Evolutionary conservation across 2,888 invertebrate species (phyloP).

Genomic region (Drosophila borborema): DNA sequence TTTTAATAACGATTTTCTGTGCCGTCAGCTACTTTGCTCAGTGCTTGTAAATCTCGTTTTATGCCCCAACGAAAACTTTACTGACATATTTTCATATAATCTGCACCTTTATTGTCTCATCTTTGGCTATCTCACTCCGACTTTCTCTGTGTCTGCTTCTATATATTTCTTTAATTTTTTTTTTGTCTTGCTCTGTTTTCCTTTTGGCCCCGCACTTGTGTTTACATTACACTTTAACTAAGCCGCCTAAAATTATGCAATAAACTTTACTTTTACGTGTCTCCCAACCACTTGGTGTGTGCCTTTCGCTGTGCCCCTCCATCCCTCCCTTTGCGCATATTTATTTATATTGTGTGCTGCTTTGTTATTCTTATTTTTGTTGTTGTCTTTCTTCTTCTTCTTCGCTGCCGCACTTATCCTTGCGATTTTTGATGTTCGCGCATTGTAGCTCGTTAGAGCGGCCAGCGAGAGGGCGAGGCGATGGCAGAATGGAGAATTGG

Average conservation of each 20-base stretch:
- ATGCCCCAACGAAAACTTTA: conserved; percentile 45
- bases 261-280: conserved; percentile 79
- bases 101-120: conserved; percentile 76
- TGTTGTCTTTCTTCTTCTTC: conserved; percentile 30
- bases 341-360: conserved; percentile 52
- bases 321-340: conserved; percentile 23
- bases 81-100: conserved; percentile 72
- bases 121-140: conserved; percentile 9
- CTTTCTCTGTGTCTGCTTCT: background rate
- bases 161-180: conserved; percentile 2
- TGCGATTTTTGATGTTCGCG: conserved; percentile 78
- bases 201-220: conserved; percentile 43
- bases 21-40: conserved; percentile 17
- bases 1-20: conserved; percentile 29
- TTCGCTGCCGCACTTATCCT: conserved; percentile 58
- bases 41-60: conserved; percentile 38
- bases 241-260: conserved; percentile 79
- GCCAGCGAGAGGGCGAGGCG: conserved; percentile 10
- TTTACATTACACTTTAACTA: conserved; percentile 79
- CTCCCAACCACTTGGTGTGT: conserved; percentile 53
- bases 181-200: conserved; percentile 27
- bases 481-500: background rate
- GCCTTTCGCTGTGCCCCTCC: conserved; percentile 4
- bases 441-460: conserved; percentile 68
- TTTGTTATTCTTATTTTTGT: conserved; percentile 37